Evolutionary conservation across 2,797 vertebrate genomes (phyloP).

Genomic region (Enteromius fasciolatus): DNA sequence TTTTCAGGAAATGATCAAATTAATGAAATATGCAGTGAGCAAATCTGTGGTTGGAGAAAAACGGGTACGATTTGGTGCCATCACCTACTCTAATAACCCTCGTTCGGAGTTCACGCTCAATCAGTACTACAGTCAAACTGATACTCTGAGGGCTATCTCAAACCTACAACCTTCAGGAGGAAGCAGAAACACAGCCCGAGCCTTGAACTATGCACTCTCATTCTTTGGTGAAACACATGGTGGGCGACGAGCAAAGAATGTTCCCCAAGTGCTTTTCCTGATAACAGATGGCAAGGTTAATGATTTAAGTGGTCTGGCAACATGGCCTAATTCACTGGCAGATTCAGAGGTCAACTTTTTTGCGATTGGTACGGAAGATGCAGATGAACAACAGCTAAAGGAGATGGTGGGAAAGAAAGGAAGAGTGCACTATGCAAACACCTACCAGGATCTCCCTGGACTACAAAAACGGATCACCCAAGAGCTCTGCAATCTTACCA

Average conservation of each 20-base stretch:
- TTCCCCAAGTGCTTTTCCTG: conserved; percentile 79
- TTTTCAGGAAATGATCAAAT: conserved; percentile 74
- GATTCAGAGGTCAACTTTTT: conserved; percentile 69
- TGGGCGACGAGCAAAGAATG: conserved; percentile 62
- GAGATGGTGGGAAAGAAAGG: conserved; percentile 65
- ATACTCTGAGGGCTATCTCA: conserved; percentile 70
- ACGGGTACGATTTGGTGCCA: conserved; percentile 76
- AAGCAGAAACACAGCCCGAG: conserved; percentile 75
- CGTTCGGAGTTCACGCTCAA: conserved; percentile 70
- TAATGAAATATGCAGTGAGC: conserved; percentile 77
- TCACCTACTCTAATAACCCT: conserved; percentile 68
- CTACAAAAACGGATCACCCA: conserved; percentile 74
- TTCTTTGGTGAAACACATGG: conserved; percentile 71
- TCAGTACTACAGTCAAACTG: conserved; percentile 58
- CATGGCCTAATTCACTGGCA: conserved; percentile 60
- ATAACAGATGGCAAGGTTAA: conserved; percentile 81
- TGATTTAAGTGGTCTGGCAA: conserved; percentile 60
- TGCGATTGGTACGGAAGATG: conserved; percentile 75
- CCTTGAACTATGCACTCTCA: conserved; percentile 69
- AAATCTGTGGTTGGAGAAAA: conserved; percentile 72
- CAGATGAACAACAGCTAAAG: conserved; percentile 69
- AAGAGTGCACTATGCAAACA: conserved; percentile 74
- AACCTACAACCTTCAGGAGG: conserved; percentile 56
- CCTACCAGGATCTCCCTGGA: conserved; percentile 69
- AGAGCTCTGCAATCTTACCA: conserved; percentile 75